Base-by-base conservation (phyloP, 2,797 vertebrate genomes). In the Etheostoma perlongum region DNA sequence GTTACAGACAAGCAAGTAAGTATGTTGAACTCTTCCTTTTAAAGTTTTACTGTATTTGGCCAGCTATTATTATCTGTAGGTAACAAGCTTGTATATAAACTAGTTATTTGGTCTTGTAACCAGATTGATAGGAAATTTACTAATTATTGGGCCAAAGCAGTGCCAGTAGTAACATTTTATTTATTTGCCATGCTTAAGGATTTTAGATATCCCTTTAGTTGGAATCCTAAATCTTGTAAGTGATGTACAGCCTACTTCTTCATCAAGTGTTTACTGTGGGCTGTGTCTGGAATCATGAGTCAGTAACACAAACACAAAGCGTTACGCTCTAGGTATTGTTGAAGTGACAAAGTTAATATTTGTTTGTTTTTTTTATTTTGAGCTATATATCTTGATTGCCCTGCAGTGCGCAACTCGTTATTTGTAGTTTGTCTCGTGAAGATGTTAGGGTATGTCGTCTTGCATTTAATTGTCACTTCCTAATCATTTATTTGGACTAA, bases 261-360 rank as follows among this genome's bases (percentile, higher is more conserved):
- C 6, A 48, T 61, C 18, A 14, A 33, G 42, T 48, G 71, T 83
- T 78, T 49, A 62, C 64, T 30, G 8, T 67, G 9, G 15, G 23
- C 58, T 49, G 48, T 36, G 60, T 33, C 19, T 16, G 42, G 18
- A 67, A 57, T 48, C 21, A 21, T 52, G 44, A 72, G 33, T 52
- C 44, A 64, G 57, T 46, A 61, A 52, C 19, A 47, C 48, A 64
- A 83, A 86, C 67, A 77, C 66, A 14, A 52, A 40, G 57, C 12
- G 19, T 57, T 64, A 49, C 40, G 6, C 76, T 79, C 52, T 42
- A 47, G 16, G 57, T 68, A 44, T 57, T 48, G 61, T 76, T 59
- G n/a, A 54, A 59, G 57, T 27, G 2, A 54, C 19, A 77, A 19
- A 30, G 27, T 12, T 30, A 36, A 21, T 46, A 8, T 77, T 68